Evolutionary conservation across 2,888 invertebrate species (phyloP), one percentile per base, ranked within the genome.

Genomic region (Drepana falcataria): DNA sequence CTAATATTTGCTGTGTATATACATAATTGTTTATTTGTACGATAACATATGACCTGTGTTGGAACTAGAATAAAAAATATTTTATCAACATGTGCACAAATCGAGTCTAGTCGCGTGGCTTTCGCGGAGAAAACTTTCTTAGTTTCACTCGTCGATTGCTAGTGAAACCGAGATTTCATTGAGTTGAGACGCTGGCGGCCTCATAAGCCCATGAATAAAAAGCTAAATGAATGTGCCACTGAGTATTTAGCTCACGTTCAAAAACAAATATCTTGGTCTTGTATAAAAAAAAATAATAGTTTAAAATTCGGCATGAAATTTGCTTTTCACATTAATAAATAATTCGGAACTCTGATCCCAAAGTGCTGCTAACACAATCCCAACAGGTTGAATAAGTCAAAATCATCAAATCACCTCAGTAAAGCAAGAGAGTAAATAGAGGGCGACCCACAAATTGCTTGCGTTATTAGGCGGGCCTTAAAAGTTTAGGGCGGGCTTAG

Each of bases 351-450:
- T 75, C 70, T 60, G 68, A 68, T 68, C 68, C 67, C 63, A 66
- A 58, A 61, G 64, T 62, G 63, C 65, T 64, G 69, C 69, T 62
- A 68, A 71, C 69, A 79, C 75, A 79, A 76, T 76, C 71, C 73
- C 75, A 70, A 78, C 79, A 81, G 81, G 81, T 83, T 83, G 79
- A 88, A 88, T 87, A 87, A 88, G 85, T 87, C 85, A 84, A 86
- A 88, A 89, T 91, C 89, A 88, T 89, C 88, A 90, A 91, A 89
- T 90, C 87, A 87, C 85, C 86, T 85, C 73, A 73, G 82, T 78
- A 81, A 83, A 85, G 83, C 81, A 84, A 85, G 83, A 83, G 79
- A 79, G 84, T 79, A 90, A 90, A 89, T 83, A 89, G 81, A 83
- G 86, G 85, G 86, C 79, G 81, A 77, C 83, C 85, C 85, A 68